Conservation (phyloP, 2,888 invertebrate genomes). For the Cordylochernes scorpioides region DNA sequence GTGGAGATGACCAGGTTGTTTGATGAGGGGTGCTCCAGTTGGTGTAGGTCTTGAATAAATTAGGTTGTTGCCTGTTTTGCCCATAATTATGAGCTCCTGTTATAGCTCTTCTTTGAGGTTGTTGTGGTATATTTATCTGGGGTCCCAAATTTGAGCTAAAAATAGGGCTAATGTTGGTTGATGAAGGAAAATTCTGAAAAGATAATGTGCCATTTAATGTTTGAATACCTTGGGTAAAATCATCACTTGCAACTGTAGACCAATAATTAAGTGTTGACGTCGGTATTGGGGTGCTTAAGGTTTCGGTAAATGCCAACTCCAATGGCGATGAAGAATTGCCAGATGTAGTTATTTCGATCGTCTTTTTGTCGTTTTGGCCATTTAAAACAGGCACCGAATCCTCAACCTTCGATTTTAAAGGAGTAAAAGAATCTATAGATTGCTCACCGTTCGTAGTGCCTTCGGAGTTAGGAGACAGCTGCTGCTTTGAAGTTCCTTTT, state of each 20-base stretch:
- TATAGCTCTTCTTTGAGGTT: constrained; percentile 13
- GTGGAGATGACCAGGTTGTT: constrained; percentile 11
- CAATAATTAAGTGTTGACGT: constrained; percentile 17
- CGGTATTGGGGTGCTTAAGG: constrained; percentile 7
- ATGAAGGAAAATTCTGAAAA: constrained; percentile 20
- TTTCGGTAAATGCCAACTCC: constrained; percentile 11
- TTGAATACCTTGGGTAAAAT: constrained; percentile 20
- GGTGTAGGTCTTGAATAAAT: constrained; percentile 10
- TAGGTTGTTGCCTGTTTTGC: constrained; percentile 9
- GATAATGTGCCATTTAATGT: constrained; percentile 20
- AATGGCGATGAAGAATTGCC: constrained; percentile 8
- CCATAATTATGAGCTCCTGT: constrained; percentile 14
- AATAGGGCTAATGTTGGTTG: constrained; percentile 5
- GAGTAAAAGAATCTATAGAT: constrained; percentile 7
- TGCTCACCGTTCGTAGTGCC: constrained; percentile 9
- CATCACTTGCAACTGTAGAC: constrained; percentile 20
- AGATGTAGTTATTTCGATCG: constrained; percentile 5
- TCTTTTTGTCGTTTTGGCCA: constrained; percentile 9
- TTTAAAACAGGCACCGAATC: constrained; percentile 5
- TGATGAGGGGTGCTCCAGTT: constrained; percentile 10
- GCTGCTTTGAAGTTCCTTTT: constrained; percentile 19
- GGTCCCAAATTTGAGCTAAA: constrained; percentile 9
- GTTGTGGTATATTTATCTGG: constrained; percentile 14
- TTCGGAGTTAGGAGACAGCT: too few species aligned
- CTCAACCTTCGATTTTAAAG: constrained; percentile 10